A percentile compares a stretch with the other conserved stretches of the same genome.
phyloP scores from a whole-genome alignment of 2,888 invertebrate genomes.

The Leptinotarsa peninsularis region DNA sequence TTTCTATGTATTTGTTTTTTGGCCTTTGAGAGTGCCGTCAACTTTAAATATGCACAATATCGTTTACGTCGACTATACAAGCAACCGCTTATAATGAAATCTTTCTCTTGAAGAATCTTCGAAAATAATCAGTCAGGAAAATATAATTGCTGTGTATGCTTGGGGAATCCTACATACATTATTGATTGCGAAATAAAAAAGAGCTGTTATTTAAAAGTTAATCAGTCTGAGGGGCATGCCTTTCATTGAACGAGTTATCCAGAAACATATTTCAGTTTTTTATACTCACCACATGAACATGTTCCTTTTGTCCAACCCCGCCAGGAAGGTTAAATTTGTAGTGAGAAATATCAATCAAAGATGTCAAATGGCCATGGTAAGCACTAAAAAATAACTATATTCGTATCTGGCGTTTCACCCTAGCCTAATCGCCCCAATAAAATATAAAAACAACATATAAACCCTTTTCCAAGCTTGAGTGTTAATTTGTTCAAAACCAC shows the following conservation, averaged over 20 bases:
- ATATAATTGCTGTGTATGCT: too few relatives aligned
- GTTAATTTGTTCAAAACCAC: neutral
- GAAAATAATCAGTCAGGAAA: too few relatives aligned
- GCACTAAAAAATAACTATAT: slow-evolving; percentile 81
- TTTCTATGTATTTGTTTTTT: too few relatives aligned
- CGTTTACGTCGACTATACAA: too few relatives aligned
- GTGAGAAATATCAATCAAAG: slow-evolving; percentile 96
- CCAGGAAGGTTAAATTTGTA: slow-evolving; percentile 96
- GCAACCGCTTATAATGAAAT: too few relatives aligned
- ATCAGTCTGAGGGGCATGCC: neutral
- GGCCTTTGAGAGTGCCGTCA: too few relatives aligned
- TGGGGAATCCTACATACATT: too few relatives aligned
- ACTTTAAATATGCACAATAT: too few relatives aligned
- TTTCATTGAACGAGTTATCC: neutral
- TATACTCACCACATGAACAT: slow-evolving; percentile 87
- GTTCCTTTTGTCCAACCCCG: slow-evolving; percentile 83
- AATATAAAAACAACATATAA: slow-evolving; percentile 15
- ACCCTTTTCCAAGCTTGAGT: slow-evolving; percentile 37
- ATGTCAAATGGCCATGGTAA: slow-evolving; percentile 97
- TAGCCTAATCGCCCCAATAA: slow-evolving; percentile 33
- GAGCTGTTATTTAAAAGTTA: too few relatives aligned
- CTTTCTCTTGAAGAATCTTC: too few relatives aligned
- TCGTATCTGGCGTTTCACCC: slow-evolving; percentile 50
- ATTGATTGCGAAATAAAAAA: too few relatives aligned
- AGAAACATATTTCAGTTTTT: neutral